phyloP scores from a whole-genome alignment of 2,888 invertebrate genomes.

The Hanleya hanleyi region DNA sequence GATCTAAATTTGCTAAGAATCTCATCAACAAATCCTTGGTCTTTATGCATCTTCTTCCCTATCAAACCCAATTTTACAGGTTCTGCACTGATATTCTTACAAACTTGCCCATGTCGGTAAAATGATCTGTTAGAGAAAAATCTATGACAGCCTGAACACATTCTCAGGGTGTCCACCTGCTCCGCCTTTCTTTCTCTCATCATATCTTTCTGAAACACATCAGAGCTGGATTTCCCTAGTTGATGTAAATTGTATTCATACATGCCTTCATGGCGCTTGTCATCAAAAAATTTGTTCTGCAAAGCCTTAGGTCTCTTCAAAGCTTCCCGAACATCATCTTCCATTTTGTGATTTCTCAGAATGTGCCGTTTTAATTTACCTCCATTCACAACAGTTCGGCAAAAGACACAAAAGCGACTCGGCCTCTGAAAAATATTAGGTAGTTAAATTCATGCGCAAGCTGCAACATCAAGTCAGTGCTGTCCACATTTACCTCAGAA shows the following conservation, averaged over 20 bases:
- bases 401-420: background rate
- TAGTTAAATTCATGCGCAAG: too few species aligned
- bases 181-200: constrained; percentile 29
- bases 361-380: constrained; percentile 8
- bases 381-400: background rate
- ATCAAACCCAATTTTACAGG: background rate
- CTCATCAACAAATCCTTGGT: constrained; percentile 19
- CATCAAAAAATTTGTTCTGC: constrained; percentile 4
- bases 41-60: constrained; percentile 11
- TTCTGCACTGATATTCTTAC: constrained; percentile 8
- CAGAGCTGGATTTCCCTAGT: background rate
- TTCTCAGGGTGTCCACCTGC: constrained; percentile 14
- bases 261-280: background rate
- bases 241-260: constrained; percentile 4
- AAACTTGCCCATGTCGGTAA: constrained; percentile 18
- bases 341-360: background rate
- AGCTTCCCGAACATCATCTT: background rate
- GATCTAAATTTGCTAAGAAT: constrained; percentile 24
- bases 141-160: constrained; percentile 24
- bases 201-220: background rate
- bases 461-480: too few species aligned
- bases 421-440: too few species aligned
- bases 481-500: too few species aligned
- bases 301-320: background rate
- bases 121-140: constrained; percentile 20